Conservation (phyloP, 1,140 invertebrate species). For the Caerostris darwini region DNA sequence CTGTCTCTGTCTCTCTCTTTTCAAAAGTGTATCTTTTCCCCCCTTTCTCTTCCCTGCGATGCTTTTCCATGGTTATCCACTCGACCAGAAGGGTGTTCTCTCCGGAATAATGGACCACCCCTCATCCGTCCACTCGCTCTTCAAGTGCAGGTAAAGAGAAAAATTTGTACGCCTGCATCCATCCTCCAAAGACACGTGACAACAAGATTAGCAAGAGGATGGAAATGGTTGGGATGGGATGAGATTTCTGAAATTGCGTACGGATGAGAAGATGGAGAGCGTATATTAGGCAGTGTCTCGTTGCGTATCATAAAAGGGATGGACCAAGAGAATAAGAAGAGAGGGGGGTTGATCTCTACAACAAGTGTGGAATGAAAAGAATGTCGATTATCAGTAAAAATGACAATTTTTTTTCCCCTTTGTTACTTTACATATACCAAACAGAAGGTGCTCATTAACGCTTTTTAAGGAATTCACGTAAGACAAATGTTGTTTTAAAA, state of each 20-base stretch:
- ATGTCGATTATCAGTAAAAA: constrained; percentile 19
- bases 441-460: not conserved
- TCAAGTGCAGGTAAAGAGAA: constrained; percentile 44
- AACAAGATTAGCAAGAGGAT: not conserved
- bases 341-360: not conserved
- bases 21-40: constrained; percentile 7
- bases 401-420: constrained; percentile 17
- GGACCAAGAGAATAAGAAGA: not conserved
- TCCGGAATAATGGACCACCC: constrained; percentile 34
- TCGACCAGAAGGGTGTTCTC: not conserved
- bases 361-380: not conserved
- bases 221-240: not conserved
- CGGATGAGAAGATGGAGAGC: constrained; percentile 43
- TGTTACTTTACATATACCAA: not conserved
- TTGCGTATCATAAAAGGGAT: not conserved
- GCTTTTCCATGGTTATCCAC: not conserved
- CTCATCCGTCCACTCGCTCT: not conserved
- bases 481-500: not conserved
- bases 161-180: not conserved
- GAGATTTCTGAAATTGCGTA: not conserved
- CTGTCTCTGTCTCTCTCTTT: constrained; percentile 12
- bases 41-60: not conserved
- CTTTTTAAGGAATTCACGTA: not conserved
- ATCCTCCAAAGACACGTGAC: constrained; percentile 3
- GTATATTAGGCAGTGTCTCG: constrained; percentile 40